Base-by-base conservation (phyloP, 2,888 invertebrate genomes). In the Leptarthrus brevirostris region DNA sequence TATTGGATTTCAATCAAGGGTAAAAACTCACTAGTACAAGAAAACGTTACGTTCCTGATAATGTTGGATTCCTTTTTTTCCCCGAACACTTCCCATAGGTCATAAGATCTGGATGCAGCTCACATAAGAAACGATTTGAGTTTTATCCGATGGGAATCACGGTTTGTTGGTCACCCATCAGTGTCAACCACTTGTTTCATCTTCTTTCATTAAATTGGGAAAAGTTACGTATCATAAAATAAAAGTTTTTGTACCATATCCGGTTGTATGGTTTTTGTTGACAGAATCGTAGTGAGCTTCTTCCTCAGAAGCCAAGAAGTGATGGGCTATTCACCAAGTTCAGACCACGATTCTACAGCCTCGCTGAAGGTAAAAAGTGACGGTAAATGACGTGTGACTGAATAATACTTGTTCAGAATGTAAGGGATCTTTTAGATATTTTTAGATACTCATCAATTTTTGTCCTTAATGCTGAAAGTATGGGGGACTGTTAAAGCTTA, bases 1-100 rank as follows among this genome's bases (percentile, higher is more conserved):
- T 40, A 64, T 64, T 44, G 64, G 64, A 64, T 64, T 64, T 64
- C 64, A 64, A 40, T 44, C 40, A 40, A 40, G 44, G 44, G 22
- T 24, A 40, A 40, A 40, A 40, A 40, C 40, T 40, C 40, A 40
- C 40, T 40, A 12, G 8, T 40, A 12, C 40, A 40, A 40, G 12
- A 40, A 40, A 40, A 40, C 8, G 30, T 12, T 40, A 3, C 12
- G 40, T 12, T 12, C n/a, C 40, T 8, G 8, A 40, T 40, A 3
- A 12, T 40, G 30, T 40, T 1, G 40, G n/a, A 40, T 40, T n/a
- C n/a, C 40, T 40, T 40, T 40, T n/a, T 30, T 5, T 12, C 12
- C n/a, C 8, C 30, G 30, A 30, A 30, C 30, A 6, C 30, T 30
- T 30, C 30, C 6, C 16, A 14, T 36, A n/a, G 40, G 58, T 61